phyloP scores from a whole-genome alignment of 2,888 invertebrate species.

The Petrophora chlorosata region DNA sequence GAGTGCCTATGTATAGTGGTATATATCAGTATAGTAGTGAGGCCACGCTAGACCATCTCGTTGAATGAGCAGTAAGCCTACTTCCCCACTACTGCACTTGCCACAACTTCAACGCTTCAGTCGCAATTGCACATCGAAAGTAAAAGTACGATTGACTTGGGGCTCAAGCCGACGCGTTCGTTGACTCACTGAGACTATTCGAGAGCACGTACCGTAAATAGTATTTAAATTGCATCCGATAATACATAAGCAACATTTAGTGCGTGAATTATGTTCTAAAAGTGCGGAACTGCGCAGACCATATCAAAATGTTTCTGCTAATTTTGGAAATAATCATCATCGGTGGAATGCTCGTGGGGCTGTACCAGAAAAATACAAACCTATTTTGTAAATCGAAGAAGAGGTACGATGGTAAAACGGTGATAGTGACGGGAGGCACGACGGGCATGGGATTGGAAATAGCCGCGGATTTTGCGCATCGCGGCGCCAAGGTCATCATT shows the following conservation, averaged over 20 bases:
- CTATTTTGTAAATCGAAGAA: constrained; percentile 69
- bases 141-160: constrained; percentile 38
- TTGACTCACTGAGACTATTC: constrained; percentile 34
- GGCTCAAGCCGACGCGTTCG: constrained; percentile 32
- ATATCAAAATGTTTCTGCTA: constrained; percentile 46
- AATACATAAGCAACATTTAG: background rate
- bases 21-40: too few species aligned
- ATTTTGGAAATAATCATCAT: constrained; percentile 51
- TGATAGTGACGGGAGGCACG: constrained; percentile 71
- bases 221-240: background rate
- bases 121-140: constrained; percentile 46
- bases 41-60: too few species aligned
- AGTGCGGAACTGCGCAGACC: background rate
- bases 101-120: constrained; percentile 35
- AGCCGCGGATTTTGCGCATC: constrained; percentile 65
- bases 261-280: constrained; percentile 10
- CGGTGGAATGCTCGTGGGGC: constrained; percentile 55
- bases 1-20: too few species aligned
- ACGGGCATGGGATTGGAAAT: constrained; percentile 72
- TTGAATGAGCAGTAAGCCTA: background rate
- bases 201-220: constrained; percentile 27
- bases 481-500: constrained; percentile 71
- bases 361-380: constrained; percentile 73
- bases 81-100: constrained; percentile 20
- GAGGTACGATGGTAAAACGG: constrained; percentile 64